Conservation (phyloP, 2,797 vertebrate genomes). For the Rhinoraja longicauda region DNA sequence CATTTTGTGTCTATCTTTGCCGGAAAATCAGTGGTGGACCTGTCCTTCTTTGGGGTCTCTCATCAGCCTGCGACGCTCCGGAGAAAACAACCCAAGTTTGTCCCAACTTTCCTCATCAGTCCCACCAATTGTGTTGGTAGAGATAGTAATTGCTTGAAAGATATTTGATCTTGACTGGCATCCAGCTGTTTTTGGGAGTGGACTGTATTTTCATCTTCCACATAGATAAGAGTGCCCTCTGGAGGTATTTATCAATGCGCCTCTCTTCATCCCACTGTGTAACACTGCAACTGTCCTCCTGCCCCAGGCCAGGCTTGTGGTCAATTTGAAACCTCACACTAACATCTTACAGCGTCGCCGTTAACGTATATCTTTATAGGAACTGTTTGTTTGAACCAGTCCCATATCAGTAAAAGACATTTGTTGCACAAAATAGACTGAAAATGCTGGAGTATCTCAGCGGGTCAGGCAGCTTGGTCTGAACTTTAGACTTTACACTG, state of each 20-base stretch:
- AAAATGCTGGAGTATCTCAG: no score
- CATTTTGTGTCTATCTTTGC: no score
- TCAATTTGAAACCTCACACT: background rate
- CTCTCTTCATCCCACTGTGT: background rate
- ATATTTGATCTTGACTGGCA: background rate
- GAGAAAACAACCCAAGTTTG: no score
- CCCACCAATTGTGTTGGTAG: no score
- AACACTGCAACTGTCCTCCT: background rate
- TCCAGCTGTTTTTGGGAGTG: background rate
- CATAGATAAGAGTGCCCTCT: slow-evolving; percentile 1
- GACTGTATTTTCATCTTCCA: background rate
- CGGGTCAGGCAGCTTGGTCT: no score
- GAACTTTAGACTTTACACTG: no score
- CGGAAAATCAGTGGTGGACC: no score
- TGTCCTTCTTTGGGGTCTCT: no score
- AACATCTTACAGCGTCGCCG: background rate
- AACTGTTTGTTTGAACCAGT: background rate
- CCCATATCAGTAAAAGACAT: background rate
- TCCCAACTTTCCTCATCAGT: background rate
- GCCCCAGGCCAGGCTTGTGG: background rate
- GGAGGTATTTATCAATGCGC: background rate
- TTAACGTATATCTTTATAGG: background rate
- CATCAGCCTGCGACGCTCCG: no score
- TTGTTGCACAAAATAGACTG: background rate
- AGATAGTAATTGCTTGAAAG: slow-evolving; percentile 9